Evolutionary conservation across 2,888 invertebrate species (phyloP), one percentile per base, ranked within the genome.

Genomic region (Pristionchus mayeri): DNA sequence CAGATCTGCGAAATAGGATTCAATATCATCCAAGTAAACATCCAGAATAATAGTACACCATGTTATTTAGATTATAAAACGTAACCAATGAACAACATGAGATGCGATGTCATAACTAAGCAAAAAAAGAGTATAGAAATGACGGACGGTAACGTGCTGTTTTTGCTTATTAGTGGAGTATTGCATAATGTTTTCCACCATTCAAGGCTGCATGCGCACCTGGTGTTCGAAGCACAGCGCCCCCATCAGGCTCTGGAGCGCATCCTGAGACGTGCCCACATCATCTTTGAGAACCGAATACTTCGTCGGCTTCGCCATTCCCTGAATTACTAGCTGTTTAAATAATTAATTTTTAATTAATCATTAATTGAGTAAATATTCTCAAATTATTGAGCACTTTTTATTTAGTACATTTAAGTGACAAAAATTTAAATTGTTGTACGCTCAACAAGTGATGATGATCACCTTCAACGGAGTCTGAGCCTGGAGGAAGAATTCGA

Each of bases 271-370:
- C 13, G 87, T 76, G 7, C 85, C 82, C 6, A 86, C 40, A 16
- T 90, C 90, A 63, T 91, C 88, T n/a, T 83, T 48, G 13, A 90
- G 86, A 11, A 90, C 83, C 1, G 85, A 85, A 84, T 91, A 88
- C 21, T 87, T 83, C 7, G 89, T 87, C 3, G 88, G 86, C 76
- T 91, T 90, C 11, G 88, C 88, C 11, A 89, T 89, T 40, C 91
- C 90, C 84, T 90, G 82, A 63, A 16, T 30, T 6, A n/a, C n/a
- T n/a, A n/a, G n/a, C n/a, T n/a, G n/a, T n/a, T n/a, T n/a, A n/a
- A n/a, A n/a, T n/a, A n/a, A n/a, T n/a, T n/a, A n/a, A n/a, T n/a
- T n/a, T n/a, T n/a, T n/a, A n/a, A n/a, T n/a, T n/a, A n/a, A n/a
- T n/a, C n/a, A n/a, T n/a, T n/a, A n/a, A n/a, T n/a, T n/a, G n/a